Evolutionary conservation across 2,888 invertebrate genomes (phyloP), one percentile per base, ranked within the genome.

Genomic region (Leptopilina drosophilae): DNA sequence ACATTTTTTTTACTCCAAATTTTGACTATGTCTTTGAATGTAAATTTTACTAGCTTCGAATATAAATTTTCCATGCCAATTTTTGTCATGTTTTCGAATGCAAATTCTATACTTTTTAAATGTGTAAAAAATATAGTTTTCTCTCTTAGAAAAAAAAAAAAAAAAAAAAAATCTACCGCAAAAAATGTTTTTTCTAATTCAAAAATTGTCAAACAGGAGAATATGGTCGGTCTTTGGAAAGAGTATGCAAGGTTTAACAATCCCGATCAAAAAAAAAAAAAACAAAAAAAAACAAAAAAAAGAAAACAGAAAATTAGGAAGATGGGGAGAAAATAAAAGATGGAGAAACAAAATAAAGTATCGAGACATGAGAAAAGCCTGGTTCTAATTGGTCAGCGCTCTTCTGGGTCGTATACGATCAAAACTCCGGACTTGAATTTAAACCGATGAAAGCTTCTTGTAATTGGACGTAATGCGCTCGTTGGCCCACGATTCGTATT

Each of bases 361-460:
- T 9, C 59, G 78, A 62, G 40, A 64, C 66, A 65, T 20, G 66
- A 53, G 62, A 12, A 73, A 26, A 42, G 62, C 42, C 56, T 64
- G 78, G 78, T 81, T 83, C 86, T 85, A 84, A 86, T 86, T 85
- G 86, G 86, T 85, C 85, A n/a, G 33, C 56, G 81, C 82, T 85
- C 83, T 85, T 86, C 83, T 84, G 84, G 85, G 80, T 84, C 85
- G 85, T 85, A 33, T 33, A 33, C 33, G 87, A 87, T 88, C 87
- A 86, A 87, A 87, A 88, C 87, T 85, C 81, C 84, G 81, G 77
- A 77, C 69, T 77, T 79, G 87, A 87, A 86, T 88, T 86, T 85
- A 84, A 85, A 83, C 82, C 86, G 87, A 81, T 85, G 87, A 87
- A 87, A 87, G 85, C 86, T 86, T 84, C 84, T 86, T 87, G 85